Evolutionary conservation across 2,797 vertebrate genomes (phyloP), one percentile per base, ranked within the genome.

Genomic region (Pogoniulus pusillus): DNA sequence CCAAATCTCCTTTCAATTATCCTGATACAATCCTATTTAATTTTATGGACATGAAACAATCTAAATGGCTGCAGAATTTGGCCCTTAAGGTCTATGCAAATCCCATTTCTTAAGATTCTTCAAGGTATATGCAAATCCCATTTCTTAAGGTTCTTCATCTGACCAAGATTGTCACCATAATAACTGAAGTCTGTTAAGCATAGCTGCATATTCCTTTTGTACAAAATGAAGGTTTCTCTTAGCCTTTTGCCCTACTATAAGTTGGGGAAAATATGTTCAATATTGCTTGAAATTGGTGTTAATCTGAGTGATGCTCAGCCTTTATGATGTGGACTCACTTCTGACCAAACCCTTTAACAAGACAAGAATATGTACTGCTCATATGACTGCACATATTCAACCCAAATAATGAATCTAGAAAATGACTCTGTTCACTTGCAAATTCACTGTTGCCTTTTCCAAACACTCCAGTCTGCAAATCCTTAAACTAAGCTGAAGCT

Each of bases 61-160:
- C 51, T 87, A 85, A 93, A 84, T 43, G 51, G 37, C 19, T 71
- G 29, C 63, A 87, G 54, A 77, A 71, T 85, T 55, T 91, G 47
- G 20, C 37, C 55, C 55, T 75, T 72, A 80, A 72, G 24, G 9
- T 63, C 64, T 65, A 29, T 4, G 2, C 0, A 16, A 84, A 59
- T 7, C 4, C 59, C 18, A 47, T 89, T 58, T 87, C 71, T 87
- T n/a, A n/a, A n/a, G n/a, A n/a, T n/a, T n/a, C 58, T 55, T 74
- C 69, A 80, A 72, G 24, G 9, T 63, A 64, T 65, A 29, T 4
- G 2, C 0, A 16, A 84, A 59, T 7, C 4, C 59, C 20, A 51
- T 89, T 59, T 87, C 71, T 87, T 77, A 82, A 71, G 58, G 80
- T 62, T 85, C 17, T 51, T 58, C 65, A 77, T 30, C 82, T 72